Evolutionary conservation across 2,797 vertebrate genomes (phyloP).

Genomic region (Neosilurus hyrtlii): DNA sequence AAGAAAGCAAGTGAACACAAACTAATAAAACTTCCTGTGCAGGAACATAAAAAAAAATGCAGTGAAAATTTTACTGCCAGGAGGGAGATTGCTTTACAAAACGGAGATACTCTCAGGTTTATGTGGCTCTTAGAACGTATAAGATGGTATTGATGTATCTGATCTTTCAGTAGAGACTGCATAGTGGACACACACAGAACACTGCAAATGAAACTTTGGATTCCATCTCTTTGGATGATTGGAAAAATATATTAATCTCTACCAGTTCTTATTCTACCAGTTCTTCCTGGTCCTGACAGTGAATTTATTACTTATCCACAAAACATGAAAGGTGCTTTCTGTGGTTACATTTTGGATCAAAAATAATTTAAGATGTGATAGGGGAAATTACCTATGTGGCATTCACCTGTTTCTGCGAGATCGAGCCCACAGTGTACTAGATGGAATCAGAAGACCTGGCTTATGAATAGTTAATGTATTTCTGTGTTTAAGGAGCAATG

Average conservation of each 20-base stretch:
- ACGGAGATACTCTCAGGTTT: not conserved
- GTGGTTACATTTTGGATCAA: not conserved
- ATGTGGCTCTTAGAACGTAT: not conserved
- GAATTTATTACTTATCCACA: conserved; percentile 5
- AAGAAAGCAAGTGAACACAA: not conserved
- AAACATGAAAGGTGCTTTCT: not conserved
- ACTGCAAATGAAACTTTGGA: not conserved
- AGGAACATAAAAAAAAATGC: not conserved
- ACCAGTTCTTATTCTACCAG: not conserved
- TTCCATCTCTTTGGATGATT: not conserved
- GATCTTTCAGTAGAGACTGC: conserved; percentile 2
- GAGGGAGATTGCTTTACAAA: conserved; percentile 5
- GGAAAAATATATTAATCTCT: conserved; percentile 1
- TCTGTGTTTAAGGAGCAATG: not conserved
- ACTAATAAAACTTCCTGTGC: not conserved
- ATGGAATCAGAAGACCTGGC: not conserved
- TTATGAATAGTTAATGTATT: conserved; percentile 5
- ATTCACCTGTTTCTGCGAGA: conserved; percentile 24
- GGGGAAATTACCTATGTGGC: not conserved
- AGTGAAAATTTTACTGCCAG: conserved; percentile 2
- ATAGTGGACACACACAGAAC: not conserved
- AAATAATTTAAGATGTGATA: conserved; percentile 7
- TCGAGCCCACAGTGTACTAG: not conserved
- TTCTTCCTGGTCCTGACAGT: not conserved
- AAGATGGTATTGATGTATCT: not conserved